These are phyloP conservation scores for Cassiopea andromeda DNA, from an alignment of 30 jellyfish, hydroid and myxozoan species.

Conservation along the genomic window DNA sequence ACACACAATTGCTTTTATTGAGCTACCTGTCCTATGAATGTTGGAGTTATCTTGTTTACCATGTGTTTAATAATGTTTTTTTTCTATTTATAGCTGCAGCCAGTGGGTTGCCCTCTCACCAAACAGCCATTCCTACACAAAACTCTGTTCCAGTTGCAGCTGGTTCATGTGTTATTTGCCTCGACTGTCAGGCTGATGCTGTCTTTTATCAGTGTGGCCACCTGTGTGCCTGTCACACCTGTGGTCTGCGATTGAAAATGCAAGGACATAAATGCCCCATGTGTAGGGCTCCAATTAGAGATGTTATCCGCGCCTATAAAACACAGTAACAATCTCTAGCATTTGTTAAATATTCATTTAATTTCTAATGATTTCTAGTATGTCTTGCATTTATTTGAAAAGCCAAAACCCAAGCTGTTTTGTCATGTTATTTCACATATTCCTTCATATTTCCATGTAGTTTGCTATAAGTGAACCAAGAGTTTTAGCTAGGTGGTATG, in stretches of 20 bases:
- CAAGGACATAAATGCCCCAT: conserved; percentile 90
- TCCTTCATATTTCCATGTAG: neutral
- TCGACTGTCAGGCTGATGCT: conserved; percentile 79
- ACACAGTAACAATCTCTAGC: conserved; percentile 30
- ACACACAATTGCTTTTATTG: no score
- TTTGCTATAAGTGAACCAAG: no score
- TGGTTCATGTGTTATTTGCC: conserved; percentile 89
- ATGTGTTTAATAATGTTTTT: neutral
- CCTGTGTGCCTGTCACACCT: conserved; percentile 82
- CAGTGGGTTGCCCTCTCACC: conserved; percentile 44
- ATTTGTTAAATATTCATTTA: neutral
- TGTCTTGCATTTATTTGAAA: no score
- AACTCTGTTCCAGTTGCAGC: conserved; percentile 55
- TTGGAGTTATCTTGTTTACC: no score
- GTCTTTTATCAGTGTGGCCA: conserved; percentile 92
- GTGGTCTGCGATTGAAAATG: conserved; percentile 85
- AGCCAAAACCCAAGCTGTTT: no score
- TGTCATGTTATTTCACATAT: neutral
- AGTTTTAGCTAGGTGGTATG: no score
- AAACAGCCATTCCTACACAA: conserved; percentile 19
- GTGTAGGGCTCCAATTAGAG: conserved; percentile 92
- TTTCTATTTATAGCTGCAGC: conserved; percentile 18
- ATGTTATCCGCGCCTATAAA: conserved; percentile 80
- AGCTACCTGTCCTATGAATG: no score
- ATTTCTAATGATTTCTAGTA: neutral